Conservation (phyloP, 2,797 vertebrate species). For the Gymnothorax javanicus region DNA sequence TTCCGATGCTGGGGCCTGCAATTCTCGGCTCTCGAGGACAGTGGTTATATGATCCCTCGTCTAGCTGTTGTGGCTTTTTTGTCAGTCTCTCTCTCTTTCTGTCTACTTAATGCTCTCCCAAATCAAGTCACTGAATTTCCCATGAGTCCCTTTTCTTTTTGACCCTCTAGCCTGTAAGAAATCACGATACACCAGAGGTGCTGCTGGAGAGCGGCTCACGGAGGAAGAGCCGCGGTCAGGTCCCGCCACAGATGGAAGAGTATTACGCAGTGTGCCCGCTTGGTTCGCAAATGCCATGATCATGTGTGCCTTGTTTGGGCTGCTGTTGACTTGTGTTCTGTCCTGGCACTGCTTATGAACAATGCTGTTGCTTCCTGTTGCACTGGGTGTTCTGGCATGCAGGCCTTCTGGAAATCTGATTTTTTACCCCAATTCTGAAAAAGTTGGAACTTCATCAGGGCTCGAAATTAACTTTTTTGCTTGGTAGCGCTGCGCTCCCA, state of each 20-base stretch:
- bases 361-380: not conserved
- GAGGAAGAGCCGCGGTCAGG: conserved; percentile 2
- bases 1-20: not conserved
- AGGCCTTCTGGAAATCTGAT: not conserved
- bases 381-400: not conserved
- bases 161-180: not conserved
- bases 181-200: conserved; percentile 26
- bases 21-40: no score
- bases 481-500: no score
- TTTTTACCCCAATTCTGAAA: not conserved
- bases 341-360: not conserved
- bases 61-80: not conserved
- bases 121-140: not conserved
- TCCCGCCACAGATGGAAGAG: conserved; percentile 3
- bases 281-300: not conserved
- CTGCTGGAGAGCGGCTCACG: not conserved
- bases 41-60: no score
- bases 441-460: no score
- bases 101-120: not conserved
- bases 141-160: not conserved
- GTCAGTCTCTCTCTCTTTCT: not conserved
- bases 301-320: not conserved
- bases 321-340: not conserved
- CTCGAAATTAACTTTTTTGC: no score
- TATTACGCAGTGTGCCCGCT: not conserved